Evolutionary conservation across 2,888 invertebrate genomes (phyloP).

Genomic region (Sinohyriopsis cumingii): DNA sequence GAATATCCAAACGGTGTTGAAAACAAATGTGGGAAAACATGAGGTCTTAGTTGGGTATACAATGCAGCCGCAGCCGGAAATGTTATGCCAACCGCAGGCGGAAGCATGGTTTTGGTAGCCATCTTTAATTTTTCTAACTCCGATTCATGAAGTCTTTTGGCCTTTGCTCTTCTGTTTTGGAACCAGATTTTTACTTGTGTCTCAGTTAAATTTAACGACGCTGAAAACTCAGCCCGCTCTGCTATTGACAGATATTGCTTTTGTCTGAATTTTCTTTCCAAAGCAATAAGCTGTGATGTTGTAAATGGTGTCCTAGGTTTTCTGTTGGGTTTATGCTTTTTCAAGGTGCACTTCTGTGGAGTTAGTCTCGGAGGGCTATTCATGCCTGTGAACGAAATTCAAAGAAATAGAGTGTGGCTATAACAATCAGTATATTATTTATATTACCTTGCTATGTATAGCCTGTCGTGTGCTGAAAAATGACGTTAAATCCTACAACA

Average conservation of each 20-base stretch:
- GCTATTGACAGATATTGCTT: constrained; percentile 95
- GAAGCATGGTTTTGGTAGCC: constrained; percentile 83
- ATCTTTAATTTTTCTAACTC: constrained; percentile 91
- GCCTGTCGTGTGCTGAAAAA: no score
- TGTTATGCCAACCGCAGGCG: constrained; percentile 69
- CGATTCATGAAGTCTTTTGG: constrained; percentile 93
- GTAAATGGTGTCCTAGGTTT: constrained; percentile 97
- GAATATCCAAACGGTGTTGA: no score
- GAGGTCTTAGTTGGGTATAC: no score
- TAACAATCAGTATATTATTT: no score
- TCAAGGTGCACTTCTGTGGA: constrained; percentile 72
- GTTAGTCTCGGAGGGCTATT: no score
- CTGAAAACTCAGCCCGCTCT: constrained; percentile 93
- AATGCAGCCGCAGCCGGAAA: no score
- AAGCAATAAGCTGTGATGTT: constrained; percentile 88
- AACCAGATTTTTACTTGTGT: constrained; percentile 75
- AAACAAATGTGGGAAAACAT: no score
- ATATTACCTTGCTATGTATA: no score
- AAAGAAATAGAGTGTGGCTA: no score
- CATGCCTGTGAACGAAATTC: no score
- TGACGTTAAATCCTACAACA: no score
- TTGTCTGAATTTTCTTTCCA: constrained; percentile 93
- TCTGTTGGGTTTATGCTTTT: constrained; percentile 94
- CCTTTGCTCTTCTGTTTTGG: constrained; percentile 55
- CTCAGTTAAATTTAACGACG: constrained; percentile 88